phyloP scores from a whole-genome alignment of 2,113 vertebrate genomes.

The Callochromis pleurospilus region DNA sequence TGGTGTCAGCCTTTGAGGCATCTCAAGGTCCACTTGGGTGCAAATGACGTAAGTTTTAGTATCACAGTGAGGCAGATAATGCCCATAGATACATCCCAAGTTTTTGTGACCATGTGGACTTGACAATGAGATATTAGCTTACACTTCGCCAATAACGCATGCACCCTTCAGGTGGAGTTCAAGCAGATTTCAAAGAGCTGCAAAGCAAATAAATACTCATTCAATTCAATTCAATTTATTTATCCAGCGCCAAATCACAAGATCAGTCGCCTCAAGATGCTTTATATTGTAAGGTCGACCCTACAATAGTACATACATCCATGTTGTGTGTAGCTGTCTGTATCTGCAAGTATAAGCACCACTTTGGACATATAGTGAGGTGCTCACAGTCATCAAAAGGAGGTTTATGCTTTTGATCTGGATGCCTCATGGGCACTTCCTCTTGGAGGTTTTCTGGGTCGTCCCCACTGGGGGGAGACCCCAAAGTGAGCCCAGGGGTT shows the following conservation, averaged over 20 bases:
- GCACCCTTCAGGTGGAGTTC: not conserved
- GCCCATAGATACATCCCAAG: not conserved
- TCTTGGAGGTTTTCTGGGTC: not conserved
- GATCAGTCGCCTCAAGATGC: fast-evolving
- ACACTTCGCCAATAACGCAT: not conserved
- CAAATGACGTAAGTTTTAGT: fast-evolving
- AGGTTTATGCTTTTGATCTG: not conserved
- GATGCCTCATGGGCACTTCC: not conserved
- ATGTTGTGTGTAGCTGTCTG: fast-evolving
- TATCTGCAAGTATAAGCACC: not conserved
- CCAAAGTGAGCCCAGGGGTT: fast-evolving
- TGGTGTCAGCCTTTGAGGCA: not conserved
- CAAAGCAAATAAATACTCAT: not conserved
- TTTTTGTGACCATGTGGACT: not conserved
- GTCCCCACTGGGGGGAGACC: not conserved
- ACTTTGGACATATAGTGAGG: not conserved
- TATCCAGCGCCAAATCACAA: not conserved
- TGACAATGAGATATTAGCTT: not conserved
- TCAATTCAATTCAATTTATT: not conserved
- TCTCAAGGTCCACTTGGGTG: not conserved
- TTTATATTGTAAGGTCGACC: not conserved
- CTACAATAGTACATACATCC: not conserved
- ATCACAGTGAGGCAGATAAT: not conserved
- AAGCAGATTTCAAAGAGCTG: not conserved
- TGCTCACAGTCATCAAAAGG: not conserved